These are phyloP conservation scores for Phrynocephalus guinanensis DNA, from an alignment of 2,797 vertebrate genomes.

Conservation along the genomic window DNA sequence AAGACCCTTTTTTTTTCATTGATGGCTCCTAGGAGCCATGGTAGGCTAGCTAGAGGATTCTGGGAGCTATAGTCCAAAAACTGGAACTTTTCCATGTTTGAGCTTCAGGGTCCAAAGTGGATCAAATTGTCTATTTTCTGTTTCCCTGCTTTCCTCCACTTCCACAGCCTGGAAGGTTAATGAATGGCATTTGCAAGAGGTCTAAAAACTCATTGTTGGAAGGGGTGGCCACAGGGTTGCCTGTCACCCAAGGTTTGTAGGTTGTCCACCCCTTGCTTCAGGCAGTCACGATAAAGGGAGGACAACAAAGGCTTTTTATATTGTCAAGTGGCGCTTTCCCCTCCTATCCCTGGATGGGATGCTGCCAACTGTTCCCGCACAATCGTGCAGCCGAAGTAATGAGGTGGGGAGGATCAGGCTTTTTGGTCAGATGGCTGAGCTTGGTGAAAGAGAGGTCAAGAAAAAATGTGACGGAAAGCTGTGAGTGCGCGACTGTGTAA, in stretches of 20 bases:
- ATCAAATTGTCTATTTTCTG: no score
- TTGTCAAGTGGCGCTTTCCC: background rate
- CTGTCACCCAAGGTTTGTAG: no score
- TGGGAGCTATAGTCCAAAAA: background rate
- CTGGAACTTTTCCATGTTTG: background rate
- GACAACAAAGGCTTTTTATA: background rate
- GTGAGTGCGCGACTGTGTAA: slow-evolving; percentile 8
- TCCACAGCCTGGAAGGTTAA: no score
- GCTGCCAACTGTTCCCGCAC: background rate
- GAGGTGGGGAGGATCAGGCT: background rate
- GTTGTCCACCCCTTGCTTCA: background rate
- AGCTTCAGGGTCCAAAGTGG: no score
- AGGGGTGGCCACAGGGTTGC: background rate
- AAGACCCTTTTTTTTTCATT: no score
- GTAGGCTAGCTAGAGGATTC: background rate
- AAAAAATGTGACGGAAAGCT: background rate
- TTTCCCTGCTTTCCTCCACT: no score
- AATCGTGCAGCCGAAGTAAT: background rate
- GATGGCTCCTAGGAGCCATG: no score
- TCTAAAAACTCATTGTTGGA: no score
- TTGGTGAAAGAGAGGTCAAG: background rate
- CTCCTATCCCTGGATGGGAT: background rate
- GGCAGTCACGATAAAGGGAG: background rate
- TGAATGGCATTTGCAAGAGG: no score
- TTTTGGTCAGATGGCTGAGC: background rate